These are phyloP conservation scores for Sialis lutaria DNA, from an alignment of 2,888 invertebrate genomes.

Conservation along the genomic window DNA sequence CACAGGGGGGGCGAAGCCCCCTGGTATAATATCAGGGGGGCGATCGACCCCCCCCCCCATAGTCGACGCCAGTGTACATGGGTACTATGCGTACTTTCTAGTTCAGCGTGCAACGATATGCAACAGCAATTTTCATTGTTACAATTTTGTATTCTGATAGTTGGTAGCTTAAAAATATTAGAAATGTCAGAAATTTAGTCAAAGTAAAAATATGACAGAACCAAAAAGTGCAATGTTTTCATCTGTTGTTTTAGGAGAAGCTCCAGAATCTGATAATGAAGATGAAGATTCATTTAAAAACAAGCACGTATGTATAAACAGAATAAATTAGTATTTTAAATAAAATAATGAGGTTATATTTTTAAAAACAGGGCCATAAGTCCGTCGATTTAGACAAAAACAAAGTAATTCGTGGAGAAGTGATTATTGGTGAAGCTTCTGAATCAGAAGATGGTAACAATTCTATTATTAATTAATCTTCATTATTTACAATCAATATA, in stretches of 20 bases:
- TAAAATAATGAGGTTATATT: neutral
- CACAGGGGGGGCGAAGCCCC: no score
- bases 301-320: slow-evolving; percentile 1
- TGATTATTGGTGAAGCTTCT: slow-evolving; percentile 23
- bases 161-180: no score
- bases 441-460: slow-evolving; percentile 22
- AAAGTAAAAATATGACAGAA: neutral
- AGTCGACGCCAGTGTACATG: no score
- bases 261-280: slow-evolving; percentile 25
- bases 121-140: no score
- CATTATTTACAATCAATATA: neutral
- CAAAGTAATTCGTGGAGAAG: slow-evolving; percentile 18
- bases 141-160: no score
- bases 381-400: neutral
- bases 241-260: slow-evolving; percentile 17
- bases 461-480: neutral
- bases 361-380: neutral
- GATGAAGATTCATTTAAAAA: slow-evolving; percentile 14
- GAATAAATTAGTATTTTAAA: neutral
- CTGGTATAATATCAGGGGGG: no score
- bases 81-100: no score
- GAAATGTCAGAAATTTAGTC: neutral
- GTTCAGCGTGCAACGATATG: no score
- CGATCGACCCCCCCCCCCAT: no score
- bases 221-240: neutral